A percentile compares a stretch with the other conserved stretches of the same genome.
These are phyloP conservation scores for human DNA, from an alignment of 2,113 vertebrate species.

Conservation along the genomic window GRCh38 chr12:111000001-111000500, in stretches of 20 bases:
- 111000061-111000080: background rate
- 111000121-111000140: background rate
- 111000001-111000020: background rate
- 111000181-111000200: background rate
- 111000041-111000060: background rate
- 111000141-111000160: background rate
- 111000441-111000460: no score
- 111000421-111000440: no score
- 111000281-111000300: slow-evolving; percentile 24
- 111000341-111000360: background rate
- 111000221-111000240: background rate
- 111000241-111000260: background rate
- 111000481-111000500: no score
- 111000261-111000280: background rate
- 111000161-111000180: background rate
- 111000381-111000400: no score
- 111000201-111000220: background rate
- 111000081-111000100: background rate
- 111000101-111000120: background rate
- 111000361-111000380: no score
- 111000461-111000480: no score
- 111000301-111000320: slow-evolving; percentile 4
- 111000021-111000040: background rate
- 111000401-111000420: no score
- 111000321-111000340: background rate